These are phyloP conservation scores for Fukomys damarensis DNA, from an alignment of 2,113 vertebrate species.

Conservation along the genomic window DNA sequence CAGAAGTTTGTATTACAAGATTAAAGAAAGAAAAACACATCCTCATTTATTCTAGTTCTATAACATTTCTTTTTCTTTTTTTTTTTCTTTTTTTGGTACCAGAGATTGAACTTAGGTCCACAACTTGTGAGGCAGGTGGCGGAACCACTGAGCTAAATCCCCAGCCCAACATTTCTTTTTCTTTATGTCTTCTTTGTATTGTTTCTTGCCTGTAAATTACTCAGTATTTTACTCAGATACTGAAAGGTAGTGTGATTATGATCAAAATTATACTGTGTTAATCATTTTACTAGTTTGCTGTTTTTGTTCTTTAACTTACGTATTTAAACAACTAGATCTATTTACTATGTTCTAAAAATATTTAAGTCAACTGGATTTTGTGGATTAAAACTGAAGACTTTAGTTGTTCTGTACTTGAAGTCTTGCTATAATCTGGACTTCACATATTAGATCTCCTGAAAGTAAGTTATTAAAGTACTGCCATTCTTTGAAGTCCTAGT, in stretches of 20 bases:
- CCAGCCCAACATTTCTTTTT: slow-evolving; percentile 38
- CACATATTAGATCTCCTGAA: background rate
- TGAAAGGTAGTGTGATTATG: slow-evolving; percentile 46
- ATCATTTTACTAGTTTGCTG: slow-evolving; percentile 18
- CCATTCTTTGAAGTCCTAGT: background rate
- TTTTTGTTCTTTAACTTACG: slow-evolving; percentile 32
- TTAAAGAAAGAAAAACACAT: background rate
- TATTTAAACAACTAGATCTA: slow-evolving; percentile 26
- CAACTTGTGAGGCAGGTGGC: too few species aligned
- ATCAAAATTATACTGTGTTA: slow-evolving; percentile 9
- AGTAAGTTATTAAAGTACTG: background rate
- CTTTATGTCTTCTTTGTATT: background rate
- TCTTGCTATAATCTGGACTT: background rate
- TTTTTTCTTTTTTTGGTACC: too few species aligned
- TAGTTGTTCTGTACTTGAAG: slow-evolving; percentile 33
- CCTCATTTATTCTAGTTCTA: background rate
- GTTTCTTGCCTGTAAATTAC: slow-evolving; percentile 50
- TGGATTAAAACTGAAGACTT: slow-evolving; percentile 25
- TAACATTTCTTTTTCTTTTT: slow-evolving; percentile 31
- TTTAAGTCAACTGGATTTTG: slow-evolving; percentile 21
- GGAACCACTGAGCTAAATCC: too few species aligned
- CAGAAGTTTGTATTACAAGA: slow-evolving; percentile 27
- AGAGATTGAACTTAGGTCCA: too few species aligned
- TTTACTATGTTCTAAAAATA: slow-evolving; percentile 20
- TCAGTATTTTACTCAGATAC: background rate